Evolutionary conservation across 2,113 vertebrate genomes (phyloP), one percentile per base, ranked within the genome.

Genomic region (Aspidoscelis tigris): DNA sequence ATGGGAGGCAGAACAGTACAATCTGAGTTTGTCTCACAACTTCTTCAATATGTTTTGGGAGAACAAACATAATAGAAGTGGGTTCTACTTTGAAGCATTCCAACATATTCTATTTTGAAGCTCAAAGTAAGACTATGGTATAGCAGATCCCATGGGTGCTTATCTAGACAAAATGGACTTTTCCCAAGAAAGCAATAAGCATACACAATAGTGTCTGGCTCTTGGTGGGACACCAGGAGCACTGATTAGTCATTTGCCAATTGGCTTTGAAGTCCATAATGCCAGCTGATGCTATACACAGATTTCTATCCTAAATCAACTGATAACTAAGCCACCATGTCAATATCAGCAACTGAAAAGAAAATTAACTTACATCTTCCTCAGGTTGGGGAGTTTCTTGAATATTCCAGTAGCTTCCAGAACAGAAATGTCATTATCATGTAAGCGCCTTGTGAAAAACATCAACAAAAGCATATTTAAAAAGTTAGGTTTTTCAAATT

Each of bases 371-470:
- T 97, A 99, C 98, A 99, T 98, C 93, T 99, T 99, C 84, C 92
- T 96, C 77, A 99, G 95, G 93, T 98, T 98, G 26, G 98, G 97
- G 83, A 99, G 91, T 94, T 98, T 99, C 96, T 98, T 99, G 92
- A 99, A 99, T 78, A 95, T 96, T 79, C 97, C 97, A 0, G 95
- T 87, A 84, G 97, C 96, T 90, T 99, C 98, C 89, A 99, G 92
- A 50, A 97, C 78, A 33, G 97, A 94, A 92, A 99, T 97, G 66
- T 99, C 98, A 76, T 99, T 99, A 97, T 99, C 98, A 21, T 99
- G 99, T 90, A 99, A 92, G 85, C 98, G 96, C 94, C 98, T 99
- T 78, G 80, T 50, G 82, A 87, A 84, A 91, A 92, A 76, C 89
- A 93, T 88, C 1, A 89, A 26, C 86, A 70, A 74, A 91, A 70